Base-by-base conservation (phyloP, 2,797 vertebrate species). In the Ataeniobius toweri region DNA sequence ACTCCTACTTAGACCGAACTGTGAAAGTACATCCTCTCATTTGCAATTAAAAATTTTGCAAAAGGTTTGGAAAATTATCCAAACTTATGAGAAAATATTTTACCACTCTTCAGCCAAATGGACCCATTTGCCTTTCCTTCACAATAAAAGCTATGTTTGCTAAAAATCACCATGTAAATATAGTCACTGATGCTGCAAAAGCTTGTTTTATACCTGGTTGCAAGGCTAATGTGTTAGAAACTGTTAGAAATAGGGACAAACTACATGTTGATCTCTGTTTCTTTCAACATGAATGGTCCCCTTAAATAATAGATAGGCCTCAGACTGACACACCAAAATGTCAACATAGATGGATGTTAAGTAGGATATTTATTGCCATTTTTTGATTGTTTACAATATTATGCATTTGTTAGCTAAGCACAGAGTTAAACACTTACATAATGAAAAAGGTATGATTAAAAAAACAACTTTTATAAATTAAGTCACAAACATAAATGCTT, bases 21-120 rank as follows among this genome's bases (percentile, higher is more conserved):
- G 41, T 71, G 58, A 73, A 80, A 26, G 67, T 24, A 48, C 41
- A 75, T 83, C 41, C 36, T 79, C 74, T 67, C 28, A 73, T 59
- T 67, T 39, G 68, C 46, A 18, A 53, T 83, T 48, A 39, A 9
- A 44, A 59, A 41, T 71, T 70, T 41, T 24, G 39, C 0, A 70
- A 67, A 44, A 65, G 59, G 75, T 28, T 26, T 61, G 76, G 28
- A n/a, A 26, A 44, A 6, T 53, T 39, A 73, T 55, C 36, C 5
- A 73, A 79, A 85, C 65, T 44, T 76, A 70, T 69, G 73, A 7
- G 24, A 28, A 44, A 39, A 78, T 80, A 39, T 39, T 24, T 41
- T 3, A 24, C 9, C 36, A 3, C 22, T 24, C 22, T 5, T 67
- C 36, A 41, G 63, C 8, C 36, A 41, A 67, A 67, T 22, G 20